A percentile compares a stretch with the other conserved stretches of the same genome.
These are phyloP conservation scores for Pseudopodoces humilis DNA, from an alignment of 2,113 vertebrate genomes.

Conservation along the genomic window DNA sequence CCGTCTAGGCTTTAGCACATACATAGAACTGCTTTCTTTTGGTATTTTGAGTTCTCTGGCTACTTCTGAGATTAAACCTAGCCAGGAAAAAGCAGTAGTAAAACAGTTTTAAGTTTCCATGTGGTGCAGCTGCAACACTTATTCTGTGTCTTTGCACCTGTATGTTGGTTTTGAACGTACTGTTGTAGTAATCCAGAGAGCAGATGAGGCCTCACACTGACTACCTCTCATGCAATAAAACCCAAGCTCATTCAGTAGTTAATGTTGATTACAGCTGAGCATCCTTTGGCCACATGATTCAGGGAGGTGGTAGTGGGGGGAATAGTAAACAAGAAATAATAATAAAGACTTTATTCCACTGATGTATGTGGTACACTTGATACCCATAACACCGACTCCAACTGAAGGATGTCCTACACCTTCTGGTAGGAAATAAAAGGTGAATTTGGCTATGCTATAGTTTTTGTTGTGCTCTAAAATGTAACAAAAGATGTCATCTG, in stretches of 20 bases:
- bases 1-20: background rate
- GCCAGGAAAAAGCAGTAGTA: background rate
- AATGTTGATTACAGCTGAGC: background rate
- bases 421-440: constrained; percentile 23
- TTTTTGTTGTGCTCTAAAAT: constrained; percentile 62
- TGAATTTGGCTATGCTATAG: constrained; percentile 41
- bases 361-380: background rate
- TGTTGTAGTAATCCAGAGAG: background rate
- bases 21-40: background rate
- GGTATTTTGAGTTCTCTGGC: background rate
- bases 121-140: background rate
- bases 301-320: background rate
- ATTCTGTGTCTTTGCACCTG: background rate
- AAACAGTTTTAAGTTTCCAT: background rate
- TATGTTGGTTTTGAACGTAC: background rate
- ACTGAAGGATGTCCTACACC: background rate
- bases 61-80: background rate
- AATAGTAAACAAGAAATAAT: background rate
- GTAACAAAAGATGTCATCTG: constrained; percentile 36
- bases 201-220: background rate
- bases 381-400: background rate
- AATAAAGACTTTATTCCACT: background rate
- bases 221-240: constrained; percentile 48
- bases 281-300: background rate
- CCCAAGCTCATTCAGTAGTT: background rate